phyloP scores from a whole-genome alignment of 2,797 vertebrate species.

The Pantherophis alleghaniensis region DNA sequence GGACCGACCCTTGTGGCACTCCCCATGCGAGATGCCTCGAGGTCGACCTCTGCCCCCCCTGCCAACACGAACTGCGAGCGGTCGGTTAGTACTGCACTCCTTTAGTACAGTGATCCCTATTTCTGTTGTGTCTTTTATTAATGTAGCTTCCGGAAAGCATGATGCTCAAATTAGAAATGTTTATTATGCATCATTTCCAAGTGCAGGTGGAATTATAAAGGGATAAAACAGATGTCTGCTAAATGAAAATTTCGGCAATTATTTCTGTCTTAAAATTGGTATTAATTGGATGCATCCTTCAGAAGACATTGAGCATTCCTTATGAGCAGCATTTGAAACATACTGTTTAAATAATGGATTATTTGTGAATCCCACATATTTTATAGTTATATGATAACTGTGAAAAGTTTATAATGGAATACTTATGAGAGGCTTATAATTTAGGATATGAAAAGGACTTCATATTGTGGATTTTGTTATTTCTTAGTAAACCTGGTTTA shows the following conservation, averaged over 20 bases:
- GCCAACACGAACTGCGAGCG: too few relatives aligned
- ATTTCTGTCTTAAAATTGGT: constrained; percentile 13
- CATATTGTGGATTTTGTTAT: background rate
- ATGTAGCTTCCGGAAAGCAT: rapidly evolving
- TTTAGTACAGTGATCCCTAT: constrained; percentile 2
- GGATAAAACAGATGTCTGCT: constrained; percentile 17
- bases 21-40: too few relatives aligned
- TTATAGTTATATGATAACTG: background rate
- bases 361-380: background rate
- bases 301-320: background rate
- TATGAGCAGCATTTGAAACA: background rate
- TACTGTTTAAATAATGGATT: background rate
- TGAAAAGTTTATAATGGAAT: background rate
- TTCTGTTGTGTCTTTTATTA: background rate
- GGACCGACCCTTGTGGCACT: too few relatives aligned
- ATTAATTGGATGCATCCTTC: constrained; percentile 14
- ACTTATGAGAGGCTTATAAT: background rate
- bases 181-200: constrained; percentile 13
- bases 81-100: background rate
- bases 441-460: background rate
- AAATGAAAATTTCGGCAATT: constrained; percentile 13
- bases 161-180: constrained; percentile 12
- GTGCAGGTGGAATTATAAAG: background rate
- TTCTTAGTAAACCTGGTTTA: constrained; percentile 7
- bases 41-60: too few relatives aligned